Percentiles rank a stretch among this genome's conserved stretches.
Evolutionary conservation across 2,797 vertebrate genomes (phyloP).

Genomic region (Girardinus metallicus): DNA sequence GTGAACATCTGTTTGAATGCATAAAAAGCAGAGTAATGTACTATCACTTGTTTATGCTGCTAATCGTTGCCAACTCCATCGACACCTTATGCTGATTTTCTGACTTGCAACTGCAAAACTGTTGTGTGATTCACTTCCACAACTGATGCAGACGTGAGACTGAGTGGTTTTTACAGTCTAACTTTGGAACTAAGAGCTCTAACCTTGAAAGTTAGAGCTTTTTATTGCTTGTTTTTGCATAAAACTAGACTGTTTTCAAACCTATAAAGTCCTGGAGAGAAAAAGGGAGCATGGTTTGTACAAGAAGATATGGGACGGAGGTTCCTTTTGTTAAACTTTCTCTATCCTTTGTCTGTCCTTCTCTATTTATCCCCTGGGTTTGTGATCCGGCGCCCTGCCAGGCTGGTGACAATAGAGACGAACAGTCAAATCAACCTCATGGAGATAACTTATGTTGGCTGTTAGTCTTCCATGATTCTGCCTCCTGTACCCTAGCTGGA

Average conservation of each 20-base stretch:
- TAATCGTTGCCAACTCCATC: neutral
- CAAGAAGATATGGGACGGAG: neutral
- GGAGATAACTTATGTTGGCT: neutral
- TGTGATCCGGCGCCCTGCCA: neutral
- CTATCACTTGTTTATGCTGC: neutral
- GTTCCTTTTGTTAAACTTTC: neutral
- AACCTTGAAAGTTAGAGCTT: neutral
- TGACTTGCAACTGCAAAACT: neutral
- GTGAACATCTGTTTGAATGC: neutral
- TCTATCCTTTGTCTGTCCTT: neutral
- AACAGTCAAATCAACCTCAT: neutral
- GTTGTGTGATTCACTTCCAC: neutral
- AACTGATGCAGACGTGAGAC: neutral
- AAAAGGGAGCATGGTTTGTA: neutral
- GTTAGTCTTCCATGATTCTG: neutral
- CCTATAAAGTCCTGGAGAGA: neutral
- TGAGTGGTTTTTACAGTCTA: neutral
- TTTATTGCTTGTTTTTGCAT: neutral
- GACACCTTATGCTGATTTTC: neutral
- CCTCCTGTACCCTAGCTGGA: neutral
- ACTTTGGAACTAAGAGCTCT: neutral
- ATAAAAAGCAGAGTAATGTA: conserved; percentile 1
- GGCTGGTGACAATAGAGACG: neutral
- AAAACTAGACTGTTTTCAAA: neutral
- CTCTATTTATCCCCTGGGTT: neutral